These are phyloP conservation scores for Folsomia manolachei DNA, from an alignment of 2,888 invertebrate genomes.

Conservation along the genomic window DNA sequence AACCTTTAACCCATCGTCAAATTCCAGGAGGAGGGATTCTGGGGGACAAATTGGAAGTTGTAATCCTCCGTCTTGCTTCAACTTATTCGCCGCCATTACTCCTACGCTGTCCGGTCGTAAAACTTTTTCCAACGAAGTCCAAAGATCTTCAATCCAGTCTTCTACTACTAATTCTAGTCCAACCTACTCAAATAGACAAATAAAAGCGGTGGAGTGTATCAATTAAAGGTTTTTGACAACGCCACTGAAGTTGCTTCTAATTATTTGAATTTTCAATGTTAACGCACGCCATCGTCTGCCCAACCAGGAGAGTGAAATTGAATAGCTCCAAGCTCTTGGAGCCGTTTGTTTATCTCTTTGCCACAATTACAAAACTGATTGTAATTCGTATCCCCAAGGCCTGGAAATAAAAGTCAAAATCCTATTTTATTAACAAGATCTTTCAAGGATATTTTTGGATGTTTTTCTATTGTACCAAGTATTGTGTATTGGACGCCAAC, in stretches of 20 bases:
- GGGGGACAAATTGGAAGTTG: slow-evolving; percentile 41
- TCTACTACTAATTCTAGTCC: slow-evolving; percentile 58
- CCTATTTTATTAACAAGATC: too few relatives aligned
- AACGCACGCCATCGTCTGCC: slow-evolving; percentile 24
- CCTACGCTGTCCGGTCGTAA: slow-evolving; percentile 19
- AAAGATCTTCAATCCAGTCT: slow-evolving; percentile 59
- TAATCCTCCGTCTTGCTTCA: slow-evolving; percentile 9
- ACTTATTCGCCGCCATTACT: not conserved
- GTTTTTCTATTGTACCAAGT: slow-evolving; percentile 54
- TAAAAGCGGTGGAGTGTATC: too few relatives aligned
- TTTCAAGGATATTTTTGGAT: not conserved
- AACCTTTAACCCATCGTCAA: slow-evolving; percentile 4
- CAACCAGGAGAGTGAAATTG: slow-evolving; percentile 56
- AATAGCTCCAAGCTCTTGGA: slow-evolving; percentile 57
- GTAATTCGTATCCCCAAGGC: slow-evolving; percentile 62
- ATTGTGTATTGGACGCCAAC: slow-evolving; percentile 56
- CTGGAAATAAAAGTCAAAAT: slow-evolving; percentile 50
- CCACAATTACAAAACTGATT: slow-evolving; percentile 60
- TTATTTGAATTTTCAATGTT: too few relatives aligned
- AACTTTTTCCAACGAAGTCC: slow-evolving; percentile 52
- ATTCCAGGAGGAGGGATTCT: slow-evolving; percentile 32
- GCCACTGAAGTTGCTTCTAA: too few relatives aligned
- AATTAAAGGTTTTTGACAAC: too few relatives aligned
- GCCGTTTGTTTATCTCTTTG: slow-evolving; percentile 54
- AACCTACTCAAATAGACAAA: slow-evolving; percentile 29